A percentile compares a stretch with the other conserved stretches of the same genome.
Evolutionary conservation across 1,140 invertebrate genomes (phyloP).

Genomic region (Formica exsecta): DNA sequence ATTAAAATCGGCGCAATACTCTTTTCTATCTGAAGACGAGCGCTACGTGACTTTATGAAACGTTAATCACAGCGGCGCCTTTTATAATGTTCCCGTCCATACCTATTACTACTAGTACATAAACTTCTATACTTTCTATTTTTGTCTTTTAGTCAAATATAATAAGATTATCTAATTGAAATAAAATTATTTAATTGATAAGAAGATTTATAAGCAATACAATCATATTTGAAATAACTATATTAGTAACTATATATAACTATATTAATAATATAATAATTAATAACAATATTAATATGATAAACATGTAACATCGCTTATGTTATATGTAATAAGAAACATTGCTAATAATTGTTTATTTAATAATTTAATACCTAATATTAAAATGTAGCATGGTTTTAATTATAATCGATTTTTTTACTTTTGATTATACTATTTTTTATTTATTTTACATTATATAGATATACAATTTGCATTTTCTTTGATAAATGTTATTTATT

Average conservation of each 20-base stretch:
- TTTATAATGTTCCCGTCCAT: background rate
- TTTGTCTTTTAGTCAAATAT: slow-evolving; percentile 1
- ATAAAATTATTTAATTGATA: background rate
- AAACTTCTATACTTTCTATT: background rate
- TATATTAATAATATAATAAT: no score
- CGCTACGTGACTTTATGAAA: background rate
- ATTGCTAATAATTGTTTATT: background rate
- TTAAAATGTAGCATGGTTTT: background rate
- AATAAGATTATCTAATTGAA: slow-evolving; percentile 5
- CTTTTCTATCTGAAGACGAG: background rate
- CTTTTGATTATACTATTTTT: background rate
- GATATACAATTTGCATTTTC: background rate
- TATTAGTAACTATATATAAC: background rate
- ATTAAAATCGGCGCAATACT: slow-evolving; percentile 17
- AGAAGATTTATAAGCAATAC: background rate
- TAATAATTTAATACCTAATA: background rate
- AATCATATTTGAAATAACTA: background rate
- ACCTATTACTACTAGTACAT: background rate
- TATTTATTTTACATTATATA: background rate
- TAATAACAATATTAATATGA: background rate
- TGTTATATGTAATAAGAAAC: background rate
- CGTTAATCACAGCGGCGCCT: background rate
- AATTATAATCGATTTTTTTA: background rate
- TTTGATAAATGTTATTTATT: slow-evolving; percentile 16
- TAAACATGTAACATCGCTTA: background rate